phyloP scores from a whole-genome alignment of 1,140 invertebrate genomes.

The Pseudoatta argentina region DNA sequence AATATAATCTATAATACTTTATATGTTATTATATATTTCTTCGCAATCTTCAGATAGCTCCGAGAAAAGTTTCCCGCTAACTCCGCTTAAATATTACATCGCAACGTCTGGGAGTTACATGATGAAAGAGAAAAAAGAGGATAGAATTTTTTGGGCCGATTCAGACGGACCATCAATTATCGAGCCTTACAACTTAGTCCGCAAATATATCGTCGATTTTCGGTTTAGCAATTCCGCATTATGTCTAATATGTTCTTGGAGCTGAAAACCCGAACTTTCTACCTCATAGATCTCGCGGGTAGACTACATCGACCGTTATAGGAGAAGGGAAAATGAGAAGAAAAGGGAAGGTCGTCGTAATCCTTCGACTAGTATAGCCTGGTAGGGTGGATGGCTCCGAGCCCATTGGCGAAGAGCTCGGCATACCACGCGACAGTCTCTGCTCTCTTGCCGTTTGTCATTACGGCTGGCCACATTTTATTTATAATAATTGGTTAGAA shows the following conservation, averaged over 20 bases:
- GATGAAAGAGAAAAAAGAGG: neutral
- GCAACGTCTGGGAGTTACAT: neutral
- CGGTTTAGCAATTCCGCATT: constrained; percentile 52
- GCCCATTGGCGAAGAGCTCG: constrained; percentile 77
- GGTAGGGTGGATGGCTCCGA: constrained; percentile 76
- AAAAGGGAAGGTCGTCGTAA: constrained; percentile 61
- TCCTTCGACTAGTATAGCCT: constrained; percentile 62
- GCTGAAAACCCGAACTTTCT: constrained; percentile 59
- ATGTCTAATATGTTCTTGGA: constrained; percentile 47
- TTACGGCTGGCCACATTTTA: constrained; percentile 82
- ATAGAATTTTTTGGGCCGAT: neutral
- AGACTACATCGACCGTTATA: constrained; percentile 61
- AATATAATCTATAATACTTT: neutral
- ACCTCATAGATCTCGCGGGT: constrained; percentile 66
- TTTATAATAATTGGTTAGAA: constrained; percentile 85
- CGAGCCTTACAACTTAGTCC: constrained; percentile 30
- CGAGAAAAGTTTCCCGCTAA: constrained; percentile 10
- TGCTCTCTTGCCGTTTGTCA: constrained; percentile 80
- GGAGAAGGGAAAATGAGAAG: constrained; percentile 57
- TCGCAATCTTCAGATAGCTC: neutral
- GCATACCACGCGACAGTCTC: constrained; percentile 60
- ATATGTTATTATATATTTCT: neutral
- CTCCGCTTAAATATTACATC: constrained; percentile 21
- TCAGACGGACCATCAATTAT: constrained; percentile 19
- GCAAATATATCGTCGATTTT: constrained; percentile 52